Percentiles rank a stretch among this genome's conserved stretches.
These are phyloP conservation scores for Drosophila rhopaloa DNA, from an alignment of 1,140 invertebrate species.

Conservation along the genomic window DNA sequence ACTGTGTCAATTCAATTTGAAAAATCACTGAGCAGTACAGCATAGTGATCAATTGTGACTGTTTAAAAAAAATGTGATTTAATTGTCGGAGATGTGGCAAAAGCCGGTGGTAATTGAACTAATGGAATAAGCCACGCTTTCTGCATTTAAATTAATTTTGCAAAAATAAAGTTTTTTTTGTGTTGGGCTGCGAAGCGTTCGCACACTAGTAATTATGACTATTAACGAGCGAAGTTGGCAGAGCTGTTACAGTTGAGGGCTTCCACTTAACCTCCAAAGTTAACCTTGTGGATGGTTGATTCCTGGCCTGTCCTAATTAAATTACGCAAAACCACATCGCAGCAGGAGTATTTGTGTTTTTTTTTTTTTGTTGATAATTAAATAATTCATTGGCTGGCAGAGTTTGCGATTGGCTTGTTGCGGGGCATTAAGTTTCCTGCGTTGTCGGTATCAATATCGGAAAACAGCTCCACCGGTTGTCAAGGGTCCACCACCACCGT, in stretches of 20 bases:
- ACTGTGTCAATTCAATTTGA: constrained; percentile 6
- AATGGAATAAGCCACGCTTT: constrained; percentile 32
- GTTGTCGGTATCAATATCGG: constrained; percentile 38
- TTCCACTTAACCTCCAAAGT: not conserved
- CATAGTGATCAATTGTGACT: constrained; percentile 2
- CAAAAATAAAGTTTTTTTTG: constrained; percentile 8
- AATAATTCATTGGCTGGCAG: constrained; percentile 27
- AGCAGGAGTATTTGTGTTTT: not conserved
- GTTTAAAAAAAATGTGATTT: not conserved
- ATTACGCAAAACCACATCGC: constrained; percentile 4
- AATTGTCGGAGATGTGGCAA: constrained; percentile 11
- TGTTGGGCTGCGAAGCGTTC: not conserved
- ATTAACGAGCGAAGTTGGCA: not conserved
- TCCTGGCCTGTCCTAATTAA: constrained; percentile 1
- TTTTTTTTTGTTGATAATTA: constrained; percentile 17
- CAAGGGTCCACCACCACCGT: constrained; percentile 10
- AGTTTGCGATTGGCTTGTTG: constrained; percentile 7
- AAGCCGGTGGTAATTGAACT: constrained; percentile 19
- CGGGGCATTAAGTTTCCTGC: constrained; percentile 13
- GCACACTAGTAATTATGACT: constrained; percentile 14
- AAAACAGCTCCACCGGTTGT: constrained; percentile 16
- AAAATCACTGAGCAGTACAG: constrained; percentile 20
- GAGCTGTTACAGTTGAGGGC: not conserved
- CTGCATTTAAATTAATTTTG: constrained; percentile 8
- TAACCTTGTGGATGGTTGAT: not conserved